Base-by-base conservation (phyloP, 1,140 invertebrate species). In the Leptopilina clavipes region DNA sequence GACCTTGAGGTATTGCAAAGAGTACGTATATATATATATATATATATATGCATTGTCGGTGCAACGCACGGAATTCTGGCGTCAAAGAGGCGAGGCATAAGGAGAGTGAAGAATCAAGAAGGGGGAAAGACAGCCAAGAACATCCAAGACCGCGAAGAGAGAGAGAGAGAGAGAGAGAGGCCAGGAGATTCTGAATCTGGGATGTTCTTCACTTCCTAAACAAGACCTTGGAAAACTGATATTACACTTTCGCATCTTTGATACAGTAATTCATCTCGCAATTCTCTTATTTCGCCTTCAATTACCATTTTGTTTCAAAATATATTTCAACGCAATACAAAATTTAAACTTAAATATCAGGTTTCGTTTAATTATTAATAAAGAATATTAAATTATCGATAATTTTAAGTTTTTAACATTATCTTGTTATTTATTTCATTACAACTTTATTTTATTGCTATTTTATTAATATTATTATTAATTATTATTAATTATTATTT, bases 11-110 rank as follows among this genome's bases (percentile, higher is more conserved):
- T 65, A 65, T 31, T 65, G 59, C 59, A 22, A 81, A 56, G 75
- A 75, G 74, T 81, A 81, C 77, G 74, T 31, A 31, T 31, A 31
- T 31, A 31, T 31, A 31, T 31, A 31, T 6, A 31, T 31, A n/a
- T n/a, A n/a, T n/a, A 31, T 31, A 5, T 31, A 31, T 77, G 59
- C 76, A 43, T 40, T 40, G 71, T 44, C 72, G 79, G 81, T 82
- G 81, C 81, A 82, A 79, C 75, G 79, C 77, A 82, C 79, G 79
- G 79, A 76, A 74, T 77, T 65, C 25, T 82, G 81, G 76, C 79
- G 79, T 79, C 81, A 81, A 78, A 75, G 81, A 71, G 76, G 75
- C 79, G 78, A 80, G 78, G 81, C 48, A 52, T 76, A 77, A 75
- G 71, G 19, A 17, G 40, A 72, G n/a, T 45, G 43, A 74, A 70